These are phyloP conservation scores for Drosophila nannoptera DNA, from an alignment of 1,140 invertebrate genomes.

Conservation along the genomic window DNA sequence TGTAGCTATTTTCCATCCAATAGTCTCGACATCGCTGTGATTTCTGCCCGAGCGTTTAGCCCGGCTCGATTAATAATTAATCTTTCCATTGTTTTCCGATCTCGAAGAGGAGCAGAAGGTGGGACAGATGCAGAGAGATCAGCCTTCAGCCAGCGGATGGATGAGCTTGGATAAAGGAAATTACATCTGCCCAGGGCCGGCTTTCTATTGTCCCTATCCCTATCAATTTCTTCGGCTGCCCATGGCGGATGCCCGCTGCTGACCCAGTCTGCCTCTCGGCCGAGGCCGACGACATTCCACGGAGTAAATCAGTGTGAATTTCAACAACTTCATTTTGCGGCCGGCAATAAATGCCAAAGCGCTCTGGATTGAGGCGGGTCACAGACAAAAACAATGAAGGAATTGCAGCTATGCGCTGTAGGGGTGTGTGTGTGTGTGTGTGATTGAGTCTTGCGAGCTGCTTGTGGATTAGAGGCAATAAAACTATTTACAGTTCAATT, in stretches of 20 bases:
- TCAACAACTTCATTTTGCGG: slow-evolving; percentile 62
- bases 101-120: too few relatives aligned
- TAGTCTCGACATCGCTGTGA: too few relatives aligned
- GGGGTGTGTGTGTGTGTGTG: slow-evolving; percentile 9
- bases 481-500: slow-evolving; percentile 77
- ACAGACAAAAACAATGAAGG: slow-evolving; percentile 43
- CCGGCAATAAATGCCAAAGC: slow-evolving; percentile 13
- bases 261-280: neutral
- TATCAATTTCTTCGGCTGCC: too few relatives aligned
- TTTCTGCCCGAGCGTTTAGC: too few relatives aligned
- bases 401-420: slow-evolving; percentile 33
- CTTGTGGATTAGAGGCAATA: slow-evolving; percentile 63
- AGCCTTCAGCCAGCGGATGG: too few relatives aligned
- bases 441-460: slow-evolving; percentile 13
- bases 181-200: too few relatives aligned
- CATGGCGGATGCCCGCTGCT: neutral
- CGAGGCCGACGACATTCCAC: slow-evolving; percentile 35
- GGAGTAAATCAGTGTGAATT: slow-evolving; percentile 53
- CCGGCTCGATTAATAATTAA: too few relatives aligned
- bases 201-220: too few relatives aligned
- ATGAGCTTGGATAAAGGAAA: too few relatives aligned
- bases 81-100: too few relatives aligned
- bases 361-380: slow-evolving; percentile 21
- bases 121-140: too few relatives aligned
- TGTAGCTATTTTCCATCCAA: too few relatives aligned